Conservation (phyloP, 1,140 invertebrate species). For the Lamellibrachia luymesi region DNA sequence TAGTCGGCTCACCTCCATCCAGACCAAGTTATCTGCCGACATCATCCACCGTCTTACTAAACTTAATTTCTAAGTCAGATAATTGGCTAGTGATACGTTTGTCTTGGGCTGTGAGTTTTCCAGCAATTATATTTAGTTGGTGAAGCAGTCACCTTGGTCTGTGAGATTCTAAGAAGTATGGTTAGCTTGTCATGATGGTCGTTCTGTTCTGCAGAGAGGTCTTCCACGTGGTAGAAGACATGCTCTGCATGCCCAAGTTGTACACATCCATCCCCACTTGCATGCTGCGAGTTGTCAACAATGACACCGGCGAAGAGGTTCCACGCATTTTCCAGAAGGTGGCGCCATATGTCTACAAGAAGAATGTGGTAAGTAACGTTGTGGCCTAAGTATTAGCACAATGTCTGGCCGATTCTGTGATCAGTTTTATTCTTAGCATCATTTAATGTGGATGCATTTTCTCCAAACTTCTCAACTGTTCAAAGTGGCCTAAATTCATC, state of each 20-base stretch:
- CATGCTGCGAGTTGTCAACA: slow-evolving; percentile 54
- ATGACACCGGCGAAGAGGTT: slow-evolving; percentile 54
- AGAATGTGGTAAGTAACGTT: slow-evolving; percentile 46
- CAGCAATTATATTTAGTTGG: no score
- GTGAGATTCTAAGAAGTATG: no score
- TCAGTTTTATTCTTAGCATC: background rate
- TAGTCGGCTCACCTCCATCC: no score
- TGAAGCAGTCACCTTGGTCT: no score
- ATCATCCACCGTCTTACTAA: no score
- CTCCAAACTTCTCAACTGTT: no score
- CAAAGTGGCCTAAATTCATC: no score
- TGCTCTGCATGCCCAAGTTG: slow-evolving; percentile 51
- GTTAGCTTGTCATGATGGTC: background rate
- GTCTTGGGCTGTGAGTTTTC: no score
- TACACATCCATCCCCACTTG: slow-evolving; percentile 51
- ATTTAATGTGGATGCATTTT: background rate
- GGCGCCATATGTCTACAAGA: slow-evolving; percentile 54
- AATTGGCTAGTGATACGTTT: no score
- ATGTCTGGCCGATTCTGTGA: background rate
- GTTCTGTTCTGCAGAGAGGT: slow-evolving; percentile 43
- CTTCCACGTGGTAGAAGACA: slow-evolving; percentile 53
- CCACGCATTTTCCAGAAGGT: slow-evolving; percentile 55
- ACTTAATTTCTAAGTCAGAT: no score
- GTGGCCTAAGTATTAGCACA: background rate
- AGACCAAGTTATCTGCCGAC: no score